phyloP scores from a whole-genome alignment of 2,113 vertebrate genomes.

The Microtus ochrogaster region DNA sequence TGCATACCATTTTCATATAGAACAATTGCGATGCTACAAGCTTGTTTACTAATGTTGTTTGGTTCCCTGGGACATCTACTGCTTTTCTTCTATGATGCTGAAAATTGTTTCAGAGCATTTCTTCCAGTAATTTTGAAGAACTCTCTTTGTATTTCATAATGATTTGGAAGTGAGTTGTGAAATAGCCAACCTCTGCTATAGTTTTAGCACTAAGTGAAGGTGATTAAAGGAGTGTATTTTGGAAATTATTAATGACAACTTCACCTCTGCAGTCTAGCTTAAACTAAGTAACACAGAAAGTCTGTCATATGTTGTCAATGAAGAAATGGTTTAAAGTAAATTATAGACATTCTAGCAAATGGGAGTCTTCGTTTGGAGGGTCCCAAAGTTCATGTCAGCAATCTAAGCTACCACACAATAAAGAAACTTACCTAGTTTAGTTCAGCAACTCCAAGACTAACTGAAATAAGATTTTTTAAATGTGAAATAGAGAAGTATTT shows the following conservation, averaged over 20 bases:
- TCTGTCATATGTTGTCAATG: not conserved
- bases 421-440: not conserved
- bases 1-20: slow-evolving; percentile 24
- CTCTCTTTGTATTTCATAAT: not conserved
- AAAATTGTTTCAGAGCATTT: slow-evolving; percentile 51
- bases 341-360: not conserved
- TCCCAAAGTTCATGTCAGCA: not conserved
- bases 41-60: slow-evolving; percentile 24
- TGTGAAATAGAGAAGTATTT: not conserved
- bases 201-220: not conserved
- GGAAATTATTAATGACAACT: not conserved
- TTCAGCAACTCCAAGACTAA: not conserved
- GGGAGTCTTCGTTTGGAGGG: not conserved
- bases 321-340: slow-evolving; percentile 32
- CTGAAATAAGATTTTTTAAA: not conserved
- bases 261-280: not conserved
- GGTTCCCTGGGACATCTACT: not conserved
- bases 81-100: slow-evolving; percentile 32
- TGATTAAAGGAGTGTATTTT: not conserved
- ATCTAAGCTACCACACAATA: slow-evolving; percentile 2
- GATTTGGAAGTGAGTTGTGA: too few species aligned
- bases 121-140: slow-evolving; percentile 19
- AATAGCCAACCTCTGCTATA: not conserved
- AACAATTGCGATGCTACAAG: not conserved
- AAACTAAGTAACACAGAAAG: not conserved